phyloP scores from a whole-genome alignment of 2,113 vertebrate genomes.

The Ageneiosus marmoratus region DNA sequence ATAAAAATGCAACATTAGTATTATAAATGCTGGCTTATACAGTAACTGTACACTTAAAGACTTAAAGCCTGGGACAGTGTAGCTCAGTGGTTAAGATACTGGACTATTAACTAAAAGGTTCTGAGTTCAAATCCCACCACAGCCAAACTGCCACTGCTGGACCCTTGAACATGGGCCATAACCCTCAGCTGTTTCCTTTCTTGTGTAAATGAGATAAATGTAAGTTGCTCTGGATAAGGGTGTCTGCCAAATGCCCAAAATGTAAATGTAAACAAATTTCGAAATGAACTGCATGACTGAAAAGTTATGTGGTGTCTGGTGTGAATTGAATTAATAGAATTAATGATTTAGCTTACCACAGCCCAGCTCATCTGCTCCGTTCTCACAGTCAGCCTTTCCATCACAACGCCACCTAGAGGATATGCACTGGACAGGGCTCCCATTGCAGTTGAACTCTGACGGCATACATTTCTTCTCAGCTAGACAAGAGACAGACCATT shows the following conservation, averaged over 20 bases:
- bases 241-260: no score
- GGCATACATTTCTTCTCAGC: constrained; percentile 70
- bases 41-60: not conserved
- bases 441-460: constrained; percentile 75
- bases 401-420: constrained; percentile 80
- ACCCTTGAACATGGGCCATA: no score
- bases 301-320: not conserved
- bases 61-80: no score
- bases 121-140: no score
- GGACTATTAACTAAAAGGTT: no score
- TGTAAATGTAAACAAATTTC: not conserved
- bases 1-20: no score
- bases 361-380: constrained; percentile 76
- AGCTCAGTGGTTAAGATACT: no score
- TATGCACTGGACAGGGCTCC: constrained; percentile 73
- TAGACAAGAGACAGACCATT: constrained; percentile 42
- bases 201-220: no score
- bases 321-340: no score
- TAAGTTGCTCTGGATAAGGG: no score
- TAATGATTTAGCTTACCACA: constrained; percentile 71
- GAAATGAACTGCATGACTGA: not conserved
- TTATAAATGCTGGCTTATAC: not conserved
- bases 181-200: no score
- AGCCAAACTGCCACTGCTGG: no score
- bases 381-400: constrained; percentile 74